Conservation (phyloP, 2,113 vertebrate species). For the Sander vitreus region DNA sequence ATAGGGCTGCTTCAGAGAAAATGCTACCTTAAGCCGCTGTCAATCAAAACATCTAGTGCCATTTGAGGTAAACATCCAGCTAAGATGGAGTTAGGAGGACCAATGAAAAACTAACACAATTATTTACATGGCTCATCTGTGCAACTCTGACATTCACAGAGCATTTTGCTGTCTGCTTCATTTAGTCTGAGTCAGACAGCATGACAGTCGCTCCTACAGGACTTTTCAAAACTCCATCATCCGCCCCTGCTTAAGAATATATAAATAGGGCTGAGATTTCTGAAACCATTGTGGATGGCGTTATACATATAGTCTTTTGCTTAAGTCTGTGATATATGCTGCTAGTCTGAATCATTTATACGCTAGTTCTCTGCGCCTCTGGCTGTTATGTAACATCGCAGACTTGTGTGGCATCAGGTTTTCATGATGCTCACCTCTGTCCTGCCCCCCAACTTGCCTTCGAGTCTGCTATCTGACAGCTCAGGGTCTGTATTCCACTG, state of each 20-base stretch:
- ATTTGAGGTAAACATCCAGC: conserved; percentile 45
- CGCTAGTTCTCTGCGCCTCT: conserved; percentile 3
- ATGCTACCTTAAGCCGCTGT: conserved; percentile 49
- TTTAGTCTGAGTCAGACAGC: conserved; percentile 8
- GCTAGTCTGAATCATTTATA: conserved; percentile 50
- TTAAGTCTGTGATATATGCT: conserved; percentile 26
- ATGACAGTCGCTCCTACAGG: conserved; percentile 32
- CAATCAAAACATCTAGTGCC: conserved; percentile 42
- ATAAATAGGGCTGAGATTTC: conserved; percentile 28
- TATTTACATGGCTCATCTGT: conserved; percentile 41
- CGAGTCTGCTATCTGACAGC: conserved; percentile 40
- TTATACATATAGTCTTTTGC: conserved; percentile 24
- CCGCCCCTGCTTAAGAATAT: neutral
- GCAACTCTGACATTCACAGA: neutral
- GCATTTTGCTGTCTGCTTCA: conserved; percentile 17
- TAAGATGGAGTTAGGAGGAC: conserved; percentile 15
- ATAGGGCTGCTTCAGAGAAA: conserved; percentile 31
- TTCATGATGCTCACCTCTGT: conserved; percentile 18
- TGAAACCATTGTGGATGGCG: conserved; percentile 18
- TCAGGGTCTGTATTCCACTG: conserved; percentile 14
- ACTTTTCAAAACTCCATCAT: conserved; percentile 32
- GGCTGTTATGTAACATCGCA: conserved; percentile 32
- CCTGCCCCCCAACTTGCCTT: conserved; percentile 14
- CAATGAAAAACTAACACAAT: conserved; percentile 23
- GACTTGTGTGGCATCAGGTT: conserved; percentile 23